A percentile compares a stretch with the other conserved stretches of the same genome.
These are phyloP conservation scores for Sinodicranocentrus sp. DNA, from an alignment of 2,888 invertebrate species.

Conservation along the genomic window DNA sequence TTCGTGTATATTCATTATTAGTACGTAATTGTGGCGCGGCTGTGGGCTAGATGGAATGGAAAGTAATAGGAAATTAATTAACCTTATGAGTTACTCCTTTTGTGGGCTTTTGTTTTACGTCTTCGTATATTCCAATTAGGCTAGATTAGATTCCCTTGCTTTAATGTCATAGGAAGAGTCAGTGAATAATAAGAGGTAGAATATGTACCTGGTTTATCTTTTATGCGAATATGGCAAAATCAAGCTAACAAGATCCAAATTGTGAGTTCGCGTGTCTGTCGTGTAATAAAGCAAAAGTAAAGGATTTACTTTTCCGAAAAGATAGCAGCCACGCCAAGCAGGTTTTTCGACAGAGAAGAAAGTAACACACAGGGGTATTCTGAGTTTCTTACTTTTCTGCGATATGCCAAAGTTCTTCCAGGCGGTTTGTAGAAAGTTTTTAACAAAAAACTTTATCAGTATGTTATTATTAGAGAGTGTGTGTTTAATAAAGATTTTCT, in stretches of 20 bases:
- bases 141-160: conserved; percentile 33
- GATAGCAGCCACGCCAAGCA: too few species aligned
- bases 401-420: too few species aligned
- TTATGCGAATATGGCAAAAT: background rate
- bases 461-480: background rate
- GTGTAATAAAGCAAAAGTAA: background rate
- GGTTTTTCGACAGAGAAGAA: too few species aligned
- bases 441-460: background rate
- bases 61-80: conserved; percentile 53
- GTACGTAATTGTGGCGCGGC: too few species aligned
- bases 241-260: conserved; percentile 35
- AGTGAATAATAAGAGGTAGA: too few species aligned
- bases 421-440: too few species aligned
- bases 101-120: background rate
- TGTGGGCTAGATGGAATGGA: background rate
- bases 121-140: conserved; percentile 41
- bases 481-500: conserved; percentile 8
- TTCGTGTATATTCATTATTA: too few species aligned
- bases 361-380: too few species aligned
- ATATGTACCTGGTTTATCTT: too few species aligned
- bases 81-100: background rate
- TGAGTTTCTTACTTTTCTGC: too few species aligned
- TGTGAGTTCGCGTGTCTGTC: conserved; percentile 39
- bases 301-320: too few species aligned
- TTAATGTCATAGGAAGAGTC: too few species aligned